Evolutionary conservation across 1,140 invertebrate genomes (phyloP).

Genomic region (Drosophila sechellia): DNA sequence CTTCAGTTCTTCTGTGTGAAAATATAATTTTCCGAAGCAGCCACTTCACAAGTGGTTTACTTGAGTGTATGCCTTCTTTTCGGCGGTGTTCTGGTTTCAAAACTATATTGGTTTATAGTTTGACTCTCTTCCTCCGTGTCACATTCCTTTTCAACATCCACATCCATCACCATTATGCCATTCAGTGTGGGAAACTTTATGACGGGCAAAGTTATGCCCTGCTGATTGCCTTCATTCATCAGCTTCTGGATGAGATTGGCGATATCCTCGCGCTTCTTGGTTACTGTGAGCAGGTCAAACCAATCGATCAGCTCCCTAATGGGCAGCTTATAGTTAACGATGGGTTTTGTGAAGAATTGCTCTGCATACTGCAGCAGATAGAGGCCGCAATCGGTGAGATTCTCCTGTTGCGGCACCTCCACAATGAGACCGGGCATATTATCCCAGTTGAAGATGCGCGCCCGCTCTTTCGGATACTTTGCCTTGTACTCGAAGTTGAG

Average conservation of each 20-base stretch:
- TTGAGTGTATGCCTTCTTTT: no score
- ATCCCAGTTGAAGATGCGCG: conserved; percentile 89
- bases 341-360: conserved; percentile 94
- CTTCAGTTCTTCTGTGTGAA: no score
- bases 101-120: no score
- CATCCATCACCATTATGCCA: conserved; percentile 84
- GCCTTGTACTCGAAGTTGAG: conserved; percentile 94
- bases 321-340: conserved; percentile 90
- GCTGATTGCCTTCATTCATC: conserved; percentile 87
- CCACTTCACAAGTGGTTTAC: no score
- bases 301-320: conserved; percentile 90
- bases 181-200: conserved; percentile 88
- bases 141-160: not conserved
- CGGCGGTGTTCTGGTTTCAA: no score
- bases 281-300: conserved; percentile 92
- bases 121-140: no score
- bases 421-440: conserved; percentile 93
- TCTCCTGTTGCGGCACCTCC: conserved; percentile 98
- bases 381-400: conserved; percentile 98
- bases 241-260: conserved; percentile 88
- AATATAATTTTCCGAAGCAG: no score
- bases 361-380: conserved; percentile 98
- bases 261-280: conserved; percentile 91
- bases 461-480: conserved; percentile 86
- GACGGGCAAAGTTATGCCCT: conserved; percentile 85